These are phyloP conservation scores for Ciona savignyi DNA, from an alignment of 23 tunicate species.

Conservation along the genomic window DNA sequence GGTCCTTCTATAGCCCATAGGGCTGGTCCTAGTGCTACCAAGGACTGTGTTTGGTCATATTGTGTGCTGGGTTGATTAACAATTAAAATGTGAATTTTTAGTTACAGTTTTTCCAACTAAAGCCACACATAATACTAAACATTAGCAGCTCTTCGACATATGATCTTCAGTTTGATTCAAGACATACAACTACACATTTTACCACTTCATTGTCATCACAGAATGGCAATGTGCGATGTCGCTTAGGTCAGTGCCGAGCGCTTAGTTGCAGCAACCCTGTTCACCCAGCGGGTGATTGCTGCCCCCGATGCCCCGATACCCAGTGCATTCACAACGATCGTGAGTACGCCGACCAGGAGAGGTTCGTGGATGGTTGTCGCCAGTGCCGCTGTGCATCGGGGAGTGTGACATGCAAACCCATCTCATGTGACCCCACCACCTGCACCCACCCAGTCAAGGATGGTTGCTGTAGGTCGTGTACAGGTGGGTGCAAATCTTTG, in stretches of 20 bases:
- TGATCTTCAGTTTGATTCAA: no score
- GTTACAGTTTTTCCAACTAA: no score
- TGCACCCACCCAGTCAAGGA: background rate
- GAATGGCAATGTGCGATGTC: constrained; percentile 74
- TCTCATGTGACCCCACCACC: background rate
- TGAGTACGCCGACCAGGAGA: background rate
- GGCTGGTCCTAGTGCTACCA: no score
- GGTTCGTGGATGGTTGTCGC: background rate
- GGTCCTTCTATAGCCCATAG: no score
- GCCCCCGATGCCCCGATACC: constrained; percentile 43
- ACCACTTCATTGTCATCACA: no score
- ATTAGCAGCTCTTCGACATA: no score
- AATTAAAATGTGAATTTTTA: no score
- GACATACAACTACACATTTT: no score
- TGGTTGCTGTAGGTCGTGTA: background rate
- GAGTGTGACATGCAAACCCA: background rate
- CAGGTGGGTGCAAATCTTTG: background rate
- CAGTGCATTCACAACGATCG: background rate
- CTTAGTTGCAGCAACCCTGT: constrained; percentile 41
- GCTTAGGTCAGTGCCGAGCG: constrained; percentile 23
- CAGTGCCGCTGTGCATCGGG: background rate
- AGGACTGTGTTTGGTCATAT: no score
- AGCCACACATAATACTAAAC: no score
- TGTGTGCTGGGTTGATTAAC: no score
- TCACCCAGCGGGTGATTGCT: constrained; percentile 26